Conservation (phyloP, 2,113 vertebrate genomes). For the Pitta sordida region DNA sequence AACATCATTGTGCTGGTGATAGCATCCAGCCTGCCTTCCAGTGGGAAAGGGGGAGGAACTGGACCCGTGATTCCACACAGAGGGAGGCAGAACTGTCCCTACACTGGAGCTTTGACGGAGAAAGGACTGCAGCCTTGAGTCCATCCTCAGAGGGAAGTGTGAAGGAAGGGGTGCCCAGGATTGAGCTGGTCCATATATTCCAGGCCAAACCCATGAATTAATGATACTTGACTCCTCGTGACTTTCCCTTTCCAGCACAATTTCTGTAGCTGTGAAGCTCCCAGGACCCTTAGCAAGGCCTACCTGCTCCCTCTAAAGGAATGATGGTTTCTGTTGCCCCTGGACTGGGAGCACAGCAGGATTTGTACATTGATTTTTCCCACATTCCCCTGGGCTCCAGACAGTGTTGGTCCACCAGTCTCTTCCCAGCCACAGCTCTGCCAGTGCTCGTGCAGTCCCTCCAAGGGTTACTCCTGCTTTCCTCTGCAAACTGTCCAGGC, state of each 20-base stretch:
- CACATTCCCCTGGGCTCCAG: not conserved
- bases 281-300: not conserved
- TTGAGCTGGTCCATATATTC: not conserved
- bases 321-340: not conserved
- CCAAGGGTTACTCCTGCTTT: conserved; percentile 22
- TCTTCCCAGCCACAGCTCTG: not conserved
- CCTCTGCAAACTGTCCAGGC: conserved; percentile 16
- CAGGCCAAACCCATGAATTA: not conserved
- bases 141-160: not conserved
- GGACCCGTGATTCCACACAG: not conserved
- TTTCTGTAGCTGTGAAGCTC: not conserved
- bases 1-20: not conserved
- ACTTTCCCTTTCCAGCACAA: not conserved
- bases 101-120: not conserved
- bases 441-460: not conserved
- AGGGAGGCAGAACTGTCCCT: not conserved
- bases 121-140: not conserved
- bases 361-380: not conserved
- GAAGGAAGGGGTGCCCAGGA: not conserved
- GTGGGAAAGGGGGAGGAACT: not conserved
- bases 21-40: not conserved
- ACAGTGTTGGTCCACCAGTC: not conserved
- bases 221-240: not conserved
- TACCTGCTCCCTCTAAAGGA: not conserved
- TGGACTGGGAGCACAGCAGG: not conserved